These are phyloP conservation scores for Teleopsis dalmanni DNA, from an alignment of 1,140 invertebrate species.

Conservation along the genomic window DNA sequence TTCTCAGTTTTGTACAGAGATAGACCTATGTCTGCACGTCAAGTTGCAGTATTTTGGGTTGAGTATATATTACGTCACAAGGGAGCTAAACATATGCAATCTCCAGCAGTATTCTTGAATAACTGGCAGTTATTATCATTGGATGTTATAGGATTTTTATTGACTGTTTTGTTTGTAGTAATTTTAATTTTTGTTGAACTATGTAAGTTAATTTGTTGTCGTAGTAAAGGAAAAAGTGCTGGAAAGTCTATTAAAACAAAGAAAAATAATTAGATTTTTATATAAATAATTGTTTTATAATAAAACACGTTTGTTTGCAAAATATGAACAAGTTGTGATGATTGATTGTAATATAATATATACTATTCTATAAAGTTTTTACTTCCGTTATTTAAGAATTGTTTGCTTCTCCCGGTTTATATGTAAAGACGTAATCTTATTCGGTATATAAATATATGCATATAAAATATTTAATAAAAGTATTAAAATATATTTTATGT, in stretches of 20 bases:
- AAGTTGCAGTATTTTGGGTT: conserved; percentile 16
- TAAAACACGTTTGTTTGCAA: no score
- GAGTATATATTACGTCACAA: conserved; percentile 34
- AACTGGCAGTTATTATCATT: conserved; percentile 9
- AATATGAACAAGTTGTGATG: no score
- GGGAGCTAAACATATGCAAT: conserved; percentile 36
- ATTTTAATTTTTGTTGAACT: not conserved
- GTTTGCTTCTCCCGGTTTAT: no score
- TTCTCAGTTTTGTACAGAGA: conserved; percentile 16
- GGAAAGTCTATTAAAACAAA: not conserved
- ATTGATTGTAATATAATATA: no score
- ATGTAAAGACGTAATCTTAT: no score
- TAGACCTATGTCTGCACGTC: conserved; percentile 15
- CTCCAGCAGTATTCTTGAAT: conserved; percentile 19
- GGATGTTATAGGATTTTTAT: conserved; percentile 11
- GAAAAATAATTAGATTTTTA: not conserved
- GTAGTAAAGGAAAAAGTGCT: not conserved
- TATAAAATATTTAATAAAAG: no score
- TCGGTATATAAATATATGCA: no score
- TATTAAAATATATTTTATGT: no score
- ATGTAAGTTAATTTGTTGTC: conserved; percentile 9
- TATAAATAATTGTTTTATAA: no score
- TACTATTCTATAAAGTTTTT: no score
- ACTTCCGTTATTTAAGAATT: no score
- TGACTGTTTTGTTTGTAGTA: not conserved